Conservation (phyloP, 1,140 invertebrate genomes). For the Prorops nasuta region DNA sequence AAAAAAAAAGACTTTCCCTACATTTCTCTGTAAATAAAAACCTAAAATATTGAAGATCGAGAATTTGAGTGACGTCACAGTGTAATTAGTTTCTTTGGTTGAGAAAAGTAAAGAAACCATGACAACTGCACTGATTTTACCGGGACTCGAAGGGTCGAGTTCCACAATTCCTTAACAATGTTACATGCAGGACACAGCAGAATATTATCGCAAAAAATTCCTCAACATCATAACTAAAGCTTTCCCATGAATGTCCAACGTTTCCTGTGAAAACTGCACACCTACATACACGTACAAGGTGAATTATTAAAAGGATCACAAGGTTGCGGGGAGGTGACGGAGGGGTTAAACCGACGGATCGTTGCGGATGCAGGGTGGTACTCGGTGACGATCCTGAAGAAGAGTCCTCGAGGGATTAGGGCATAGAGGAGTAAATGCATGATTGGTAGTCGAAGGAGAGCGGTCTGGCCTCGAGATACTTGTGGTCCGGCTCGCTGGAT, state of each 20-base stretch:
- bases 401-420: conserved; percentile 49
- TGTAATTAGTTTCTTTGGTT: too few relatives aligned
- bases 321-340: background rate
- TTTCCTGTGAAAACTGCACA: conserved; percentile 26
- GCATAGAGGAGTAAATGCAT: conserved; percentile 41
- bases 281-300: conserved; percentile 4
- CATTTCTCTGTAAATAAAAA: too few relatives aligned
- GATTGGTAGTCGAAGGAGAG: conserved; percentile 44
- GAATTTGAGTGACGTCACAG: too few relatives aligned
- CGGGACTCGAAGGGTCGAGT: too few relatives aligned
- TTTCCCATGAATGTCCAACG: conserved; percentile 18
- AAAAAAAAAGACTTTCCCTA: too few relatives aligned
- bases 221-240: too few relatives aligned
- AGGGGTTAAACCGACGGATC: background rate
- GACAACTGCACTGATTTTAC: too few relatives aligned
- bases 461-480: conserved; percentile 31
- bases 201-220: too few relatives aligned
- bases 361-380: background rate
- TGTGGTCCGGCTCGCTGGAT: conserved; percentile 42
- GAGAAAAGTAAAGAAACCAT: too few relatives aligned
- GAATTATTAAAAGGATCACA: background rate
- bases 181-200: too few relatives aligned
- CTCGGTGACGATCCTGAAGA: conserved; percentile 30
- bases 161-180: too few relatives aligned
- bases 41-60: too few relatives aligned